phyloP scores from a whole-genome alignment of 2,113 vertebrate species.

The Nicator chloris region DNA sequence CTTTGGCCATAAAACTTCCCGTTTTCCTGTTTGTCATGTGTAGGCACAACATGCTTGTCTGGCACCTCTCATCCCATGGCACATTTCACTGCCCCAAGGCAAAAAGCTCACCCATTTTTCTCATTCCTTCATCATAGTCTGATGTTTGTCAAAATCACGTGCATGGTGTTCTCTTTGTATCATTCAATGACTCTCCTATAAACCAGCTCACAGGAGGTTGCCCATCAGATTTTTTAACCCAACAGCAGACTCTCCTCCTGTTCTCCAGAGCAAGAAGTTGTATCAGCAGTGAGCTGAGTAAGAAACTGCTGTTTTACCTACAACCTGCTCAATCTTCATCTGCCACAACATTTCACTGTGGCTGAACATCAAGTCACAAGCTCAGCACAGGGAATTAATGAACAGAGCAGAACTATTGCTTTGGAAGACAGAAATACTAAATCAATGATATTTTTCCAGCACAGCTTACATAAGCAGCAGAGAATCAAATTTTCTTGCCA shows the following conservation, averaged over 20 bases:
- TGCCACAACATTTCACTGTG: neutral
- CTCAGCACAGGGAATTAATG: neutral
- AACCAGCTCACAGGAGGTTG: neutral
- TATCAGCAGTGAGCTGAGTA: too few relatives aligned
- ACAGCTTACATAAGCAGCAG: neutral
- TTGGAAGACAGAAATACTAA: neutral
- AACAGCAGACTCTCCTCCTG: neutral
- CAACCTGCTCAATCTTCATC: neutral
- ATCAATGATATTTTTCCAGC: neutral
- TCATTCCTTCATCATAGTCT: neutral
- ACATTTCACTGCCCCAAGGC: neutral
- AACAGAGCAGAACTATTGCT: neutral
- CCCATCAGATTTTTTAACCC: neutral
- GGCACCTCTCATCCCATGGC: neutral
- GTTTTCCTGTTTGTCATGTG: neutral
- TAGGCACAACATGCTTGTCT: rapidly evolving
- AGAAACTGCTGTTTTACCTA: neutral
- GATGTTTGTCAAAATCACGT: neutral
- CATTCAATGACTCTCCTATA: neutral
- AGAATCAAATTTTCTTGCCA: neutral
- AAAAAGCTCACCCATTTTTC: neutral
- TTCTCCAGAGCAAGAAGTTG: neutral
- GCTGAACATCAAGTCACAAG: neutral
- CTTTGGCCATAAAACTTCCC: neutral
- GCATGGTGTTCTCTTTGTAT: too few relatives aligned